A percentile compares a stretch with the other conserved stretches of the same genome.
Conservation (phyloP, 2,888 invertebrate species). For the Prosopocoilus inquinatus region DNA sequence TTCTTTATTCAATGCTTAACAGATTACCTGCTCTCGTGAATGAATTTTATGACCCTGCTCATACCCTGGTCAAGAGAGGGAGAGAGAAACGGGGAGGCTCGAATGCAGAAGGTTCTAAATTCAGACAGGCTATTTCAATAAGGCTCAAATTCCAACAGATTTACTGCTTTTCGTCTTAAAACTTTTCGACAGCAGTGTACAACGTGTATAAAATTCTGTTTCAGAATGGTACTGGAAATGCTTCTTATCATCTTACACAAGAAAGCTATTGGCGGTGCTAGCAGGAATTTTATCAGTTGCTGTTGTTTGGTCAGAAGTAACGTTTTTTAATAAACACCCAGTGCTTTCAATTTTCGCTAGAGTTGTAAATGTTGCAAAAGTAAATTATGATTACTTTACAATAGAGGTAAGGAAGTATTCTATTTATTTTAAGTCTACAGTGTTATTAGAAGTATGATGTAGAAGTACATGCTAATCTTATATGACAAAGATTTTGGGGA, state of each 20-base stretch:
- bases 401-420: conserved; percentile 71
- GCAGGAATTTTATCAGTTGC: conserved; percentile 79
- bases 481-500: too few relatives aligned
- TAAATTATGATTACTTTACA: conserved; percentile 85
- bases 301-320: conserved; percentile 99
- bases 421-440: conserved; percentile 4
- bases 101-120: too few relatives aligned
- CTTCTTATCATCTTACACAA: conserved; percentile 70
- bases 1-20: too few relatives aligned
- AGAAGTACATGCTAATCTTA: too few relatives aligned
- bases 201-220: conserved; percentile 34
- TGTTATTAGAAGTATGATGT: too few relatives aligned
- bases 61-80: too few relatives aligned
- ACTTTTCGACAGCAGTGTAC: neutral
- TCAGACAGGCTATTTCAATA: too few relatives aligned
- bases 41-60: too few relatives aligned
- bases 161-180: too few relatives aligned
- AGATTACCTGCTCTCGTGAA: too few relatives aligned
- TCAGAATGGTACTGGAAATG: conserved; percentile 98
- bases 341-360: conserved; percentile 96
- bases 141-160: too few relatives aligned
- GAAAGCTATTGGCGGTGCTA: conserved; percentile 69
- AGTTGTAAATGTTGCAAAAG: conserved; percentile 79
- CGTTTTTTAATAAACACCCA: conserved; percentile 91
- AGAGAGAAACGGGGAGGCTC: too few relatives aligned